A percentile compares a stretch with the other conserved stretches of the same genome.
Conservation (phyloP, 2,113 vertebrate genomes). For the Solenodon paradoxus region DNA sequence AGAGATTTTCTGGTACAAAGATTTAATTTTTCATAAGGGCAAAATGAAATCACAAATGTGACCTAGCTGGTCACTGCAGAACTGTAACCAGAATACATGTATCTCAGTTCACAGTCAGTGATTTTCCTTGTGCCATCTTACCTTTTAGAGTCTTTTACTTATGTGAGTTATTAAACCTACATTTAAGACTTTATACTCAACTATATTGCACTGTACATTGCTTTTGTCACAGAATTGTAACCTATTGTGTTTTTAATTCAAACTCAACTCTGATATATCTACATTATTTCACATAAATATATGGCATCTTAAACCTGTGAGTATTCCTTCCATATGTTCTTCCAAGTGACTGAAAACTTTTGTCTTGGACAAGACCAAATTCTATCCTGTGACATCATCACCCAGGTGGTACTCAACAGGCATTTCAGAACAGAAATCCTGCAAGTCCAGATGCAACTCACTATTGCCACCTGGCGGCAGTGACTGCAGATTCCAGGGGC, state of each 20-base stretch:
- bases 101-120: not conserved
- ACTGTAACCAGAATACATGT: not conserved
- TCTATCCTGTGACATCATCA: not conserved
- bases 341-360: not conserved
- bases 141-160: not conserved
- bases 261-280: not conserved
- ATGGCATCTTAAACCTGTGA: not conserved
- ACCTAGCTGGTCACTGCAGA: not conserved
- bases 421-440: not conserved
- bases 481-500: not conserved
- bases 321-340: not conserved
- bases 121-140: not conserved
- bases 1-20: not conserved
- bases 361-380: not conserved
- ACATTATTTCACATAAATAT: not conserved
- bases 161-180: not conserved
- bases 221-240: not conserved
- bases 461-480: slow-evolving; percentile 47
- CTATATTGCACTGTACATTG: not conserved
- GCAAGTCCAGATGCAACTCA: not conserved
- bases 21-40: not conserved
- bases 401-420: not conserved
- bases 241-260: not conserved
- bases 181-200: not conserved
- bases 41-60: not conserved